Evolutionary conservation across 1,140 invertebrate species (phyloP).

Genomic region (Melipona quadrifasciata): DNA sequence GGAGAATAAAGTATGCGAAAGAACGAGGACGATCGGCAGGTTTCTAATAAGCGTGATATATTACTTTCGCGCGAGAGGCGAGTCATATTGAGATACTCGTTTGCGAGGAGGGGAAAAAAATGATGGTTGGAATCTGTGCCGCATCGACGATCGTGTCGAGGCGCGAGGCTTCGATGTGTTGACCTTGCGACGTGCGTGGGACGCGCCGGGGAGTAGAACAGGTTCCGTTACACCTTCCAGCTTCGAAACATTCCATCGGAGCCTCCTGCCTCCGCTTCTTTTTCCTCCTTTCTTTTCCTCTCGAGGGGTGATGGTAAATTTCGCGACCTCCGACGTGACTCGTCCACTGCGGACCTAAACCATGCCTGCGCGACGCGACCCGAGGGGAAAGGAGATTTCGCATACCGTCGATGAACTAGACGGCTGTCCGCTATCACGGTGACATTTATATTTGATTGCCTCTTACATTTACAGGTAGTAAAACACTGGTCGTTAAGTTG

Average conservation of each 20-base stretch:
- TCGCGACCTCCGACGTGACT: conserved; percentile 35
- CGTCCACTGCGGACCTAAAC: background rate
- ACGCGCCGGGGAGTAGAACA: conserved; percentile 61
- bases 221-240: conserved; percentile 70
- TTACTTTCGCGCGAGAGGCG: background rate
- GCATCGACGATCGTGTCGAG: conserved; percentile 18
- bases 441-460: conserved; percentile 64
- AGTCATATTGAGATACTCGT: conserved; percentile 15
- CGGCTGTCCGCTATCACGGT: conserved; percentile 30
- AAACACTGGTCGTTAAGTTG: conserved; percentile 34
- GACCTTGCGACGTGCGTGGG: conserved; percentile 58
- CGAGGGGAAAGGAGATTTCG: conserved; percentile 19
- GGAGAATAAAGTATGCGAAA: background rate
- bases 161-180: conserved; percentile 37
- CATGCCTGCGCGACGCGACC: background rate
- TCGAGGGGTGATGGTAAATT: conserved; percentile 34
- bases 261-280: conserved; percentile 47
- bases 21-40: background rate
- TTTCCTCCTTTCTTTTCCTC: conserved; percentile 29
- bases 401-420: background rate
- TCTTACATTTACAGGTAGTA: conserved; percentile 57
- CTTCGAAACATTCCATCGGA: conserved; percentile 48
- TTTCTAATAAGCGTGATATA: conserved; percentile 17
- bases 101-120: conserved; percentile 9
- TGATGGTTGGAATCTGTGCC: conserved; percentile 40